Base-by-base conservation (phyloP, 2,888 invertebrate species). In the Linnaemya vulpina region DNA sequence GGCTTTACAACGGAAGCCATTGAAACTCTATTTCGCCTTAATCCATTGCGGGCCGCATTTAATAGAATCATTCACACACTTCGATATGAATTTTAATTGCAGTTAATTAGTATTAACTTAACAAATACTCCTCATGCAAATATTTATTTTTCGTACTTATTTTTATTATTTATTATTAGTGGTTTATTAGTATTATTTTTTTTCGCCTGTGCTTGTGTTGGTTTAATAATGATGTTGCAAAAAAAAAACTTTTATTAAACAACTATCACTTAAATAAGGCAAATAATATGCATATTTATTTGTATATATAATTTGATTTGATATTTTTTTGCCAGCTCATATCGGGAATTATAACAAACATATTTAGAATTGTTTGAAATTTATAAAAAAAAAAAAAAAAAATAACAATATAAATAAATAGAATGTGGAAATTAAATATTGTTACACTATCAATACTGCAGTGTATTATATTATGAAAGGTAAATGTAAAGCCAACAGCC, bases 11-110 rank as follows among this genome's bases (percentile, higher is more conserved):
- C 46, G n/a, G 0, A 46, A 46, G 15, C 11, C 15, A 43, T 43
- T 13, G 2, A 43, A 43, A 2, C 15, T 43, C 1, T 43, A 2
- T n/a, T n/a, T 46, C n/a, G 38, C 8, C 1, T 10, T 15, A 46
- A 13, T 13, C 15, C n/a, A 46, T 46, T 46, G 15, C 15, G 1
- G 5, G 5, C n/a, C 46, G n/a, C 46, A 46, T 46, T 4, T 3
- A 46, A 22, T n/a, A 13, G 7, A 55, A 55, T 15, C 1, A 15
- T 1, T 13, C 8, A 15, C 10, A 15, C 5, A n/a, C n/a, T n/a
- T 38, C n/a, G 38, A 68, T 83, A 68, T 46, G 30, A 70, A 63
- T 63, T 74, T 83, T 78, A 78, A 78, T 83, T 83, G 83, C 74
- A 74, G 83, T 83, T 83, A 83, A 83, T 83, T 83, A 74, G 55